Base-by-base conservation (phyloP, 1,140 invertebrate species). In the Drosophila bocqueti region DNA sequence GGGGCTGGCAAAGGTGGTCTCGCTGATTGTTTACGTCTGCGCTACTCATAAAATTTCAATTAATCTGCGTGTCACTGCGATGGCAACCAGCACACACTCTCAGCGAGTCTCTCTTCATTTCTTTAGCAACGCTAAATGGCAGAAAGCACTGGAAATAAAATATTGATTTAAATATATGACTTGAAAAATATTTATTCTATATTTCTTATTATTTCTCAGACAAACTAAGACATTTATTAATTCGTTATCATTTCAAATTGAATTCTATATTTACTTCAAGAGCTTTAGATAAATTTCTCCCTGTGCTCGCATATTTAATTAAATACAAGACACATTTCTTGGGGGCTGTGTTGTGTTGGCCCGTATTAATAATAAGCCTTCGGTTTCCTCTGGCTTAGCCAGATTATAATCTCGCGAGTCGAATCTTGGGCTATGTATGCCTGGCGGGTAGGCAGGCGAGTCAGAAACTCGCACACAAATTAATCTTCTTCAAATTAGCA, bases 401-500 rank as follows among this genome's bases (percentile, higher is more conserved):
- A 67, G 84, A 83, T 87, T 76, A 64, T 74, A 73, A 86, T 85
- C 83, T 62, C 21, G 54, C 54, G 36, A 57, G 54, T 72, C 40
- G 52, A 52, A 50, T 73, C 73, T 65, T 67, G 57, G 67, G 46
- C 61, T 60, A 67, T 83, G 76, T 49, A 57, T 83, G 80, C 80
- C 80, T 61, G 18, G 45, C 38, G 64, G 80, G 65, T 34, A 57
- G 34, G 52, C 52, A 38, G 34, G 34, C 21, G 36, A 66, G 66
- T 57, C 67, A 63, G 72, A 63, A 83, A 90, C 81, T 90, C 75
- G 79, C 67, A 74, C 68, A 85, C 82, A 73, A 90, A 91, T 91
- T 91, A 91, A 91, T 91, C 89, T 89, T 91, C 89, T 85, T 89
- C 89, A 91, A 91, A 91, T 91, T 91, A 91, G 89, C 89, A 91